phyloP scores from a whole-genome alignment of 1,140 invertebrate genomes.

The Camponotus pennsylvanicus region DNA sequence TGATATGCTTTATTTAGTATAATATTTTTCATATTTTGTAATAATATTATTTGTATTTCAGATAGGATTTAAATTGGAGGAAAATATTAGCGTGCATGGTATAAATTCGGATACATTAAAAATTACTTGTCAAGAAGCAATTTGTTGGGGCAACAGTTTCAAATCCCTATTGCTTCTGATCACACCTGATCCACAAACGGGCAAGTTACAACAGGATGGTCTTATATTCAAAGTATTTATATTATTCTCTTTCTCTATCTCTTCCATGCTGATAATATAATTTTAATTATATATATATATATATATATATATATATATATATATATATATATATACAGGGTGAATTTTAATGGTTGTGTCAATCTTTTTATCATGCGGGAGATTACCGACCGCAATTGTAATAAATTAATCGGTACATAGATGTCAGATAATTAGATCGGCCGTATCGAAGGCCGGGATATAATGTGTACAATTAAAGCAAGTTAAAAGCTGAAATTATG shows the following conservation, averaged over 20 bases:
- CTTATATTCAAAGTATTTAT: conserved; percentile 81
- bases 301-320: too few species aligned
- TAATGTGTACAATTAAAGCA: too few species aligned
- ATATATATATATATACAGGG: too few species aligned
- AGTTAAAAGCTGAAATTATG: too few species aligned
- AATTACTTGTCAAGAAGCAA: conserved; percentile 76
- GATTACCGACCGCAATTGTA: too few species aligned
- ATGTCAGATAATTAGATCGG: too few species aligned
- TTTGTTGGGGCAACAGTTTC: conserved; percentile 82
- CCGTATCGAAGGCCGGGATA: too few species aligned
- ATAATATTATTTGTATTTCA: conserved; percentile 59
- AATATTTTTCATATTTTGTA: not conserved
- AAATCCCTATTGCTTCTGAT: conserved; percentile 76
- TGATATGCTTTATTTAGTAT: not conserved
- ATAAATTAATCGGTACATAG: too few species aligned
- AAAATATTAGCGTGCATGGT: conserved; percentile 76
- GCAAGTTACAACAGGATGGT: conserved; percentile 77
- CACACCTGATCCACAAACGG: conserved; percentile 67
- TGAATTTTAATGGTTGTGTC: too few species aligned
- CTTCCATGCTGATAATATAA: too few species aligned
- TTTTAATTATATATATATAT: too few species aligned
- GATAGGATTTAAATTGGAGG: conserved; percentile 77
- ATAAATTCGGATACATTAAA: conserved; percentile 76
- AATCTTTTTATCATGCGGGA: too few species aligned
- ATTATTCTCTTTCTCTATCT: not conserved